Base-by-base conservation (phyloP, 2,797 vertebrate genomes). In the Zalophus californianus region DNA sequence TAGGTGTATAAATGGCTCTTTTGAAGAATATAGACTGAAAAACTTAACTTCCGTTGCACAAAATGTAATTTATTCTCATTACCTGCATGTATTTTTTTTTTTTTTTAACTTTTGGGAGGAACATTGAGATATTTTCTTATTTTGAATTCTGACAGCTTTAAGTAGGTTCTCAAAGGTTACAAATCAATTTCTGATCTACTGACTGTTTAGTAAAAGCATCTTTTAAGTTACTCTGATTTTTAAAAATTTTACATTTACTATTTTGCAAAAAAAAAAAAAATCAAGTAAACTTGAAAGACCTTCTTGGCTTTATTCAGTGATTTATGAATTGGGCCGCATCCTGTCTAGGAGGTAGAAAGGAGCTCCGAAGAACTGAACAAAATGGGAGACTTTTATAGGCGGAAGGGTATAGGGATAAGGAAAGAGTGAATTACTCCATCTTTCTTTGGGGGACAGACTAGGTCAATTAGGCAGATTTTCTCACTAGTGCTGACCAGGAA, bases 121-220 rank as follows among this genome's bases (percentile, higher is more conserved):
- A 48, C 18, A 58, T 90, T 79, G 66, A 92, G 21, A n/a, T 88
- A 48, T 23, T 89, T 92, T 72, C 25, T 94, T 89, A 77, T 48
- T 87, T 92, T 70, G 25, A 89, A 79, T 91, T 70, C 25, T 89
- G 32, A 87, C 23, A 90, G 4, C 32, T 64, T 96, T 79, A 96
- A 75, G 50, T 23, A 60, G 13, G 4, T 27, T 86, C 0, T 90
- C 12, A 0, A 54, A 77, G 70, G 29, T 77, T 90, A 82, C 9
- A 13, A 72, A 73, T 86, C 50, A 85, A 12, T 91, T 94, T 85
- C 41, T 88, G 52, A 94, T 29, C 13, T 75, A 50, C 5, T 86
- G 0, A 32, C 52, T n/a, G 8, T 82, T 82, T 41, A 87, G 3
- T 68, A 78, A 27, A 87, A 93, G 10, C 1, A 41, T 38, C 16